Evolutionary conservation across 2,888 invertebrate genomes (phyloP).

Genomic region (Drosophila diplacantha): DNA sequence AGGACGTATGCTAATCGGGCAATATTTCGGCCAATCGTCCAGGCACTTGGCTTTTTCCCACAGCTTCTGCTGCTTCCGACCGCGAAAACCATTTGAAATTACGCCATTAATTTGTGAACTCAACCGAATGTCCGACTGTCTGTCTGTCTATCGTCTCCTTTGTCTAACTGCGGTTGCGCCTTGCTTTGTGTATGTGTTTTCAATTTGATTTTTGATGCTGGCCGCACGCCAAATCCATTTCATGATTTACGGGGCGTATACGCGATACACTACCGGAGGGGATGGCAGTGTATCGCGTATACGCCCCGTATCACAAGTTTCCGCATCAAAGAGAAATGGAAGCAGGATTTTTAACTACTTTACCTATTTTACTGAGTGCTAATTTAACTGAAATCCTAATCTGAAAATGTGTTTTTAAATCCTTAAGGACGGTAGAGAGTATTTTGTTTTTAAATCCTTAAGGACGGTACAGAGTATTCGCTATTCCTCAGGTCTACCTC

Average conservation of each 20-base stretch:
- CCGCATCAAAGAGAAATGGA: background rate
- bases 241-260: constrained; percentile 57
- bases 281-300: background rate
- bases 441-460: background rate
- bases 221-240: constrained; percentile 57
- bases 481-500: background rate
- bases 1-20: constrained; percentile 22
- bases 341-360: background rate
- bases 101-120: constrained; percentile 63
- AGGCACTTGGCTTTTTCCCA: constrained; percentile 45
- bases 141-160: constrained; percentile 40
- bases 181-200: constrained; percentile 56
- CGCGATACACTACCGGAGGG: constrained; percentile 14
- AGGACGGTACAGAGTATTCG: background rate
- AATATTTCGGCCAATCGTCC: constrained; percentile 25
- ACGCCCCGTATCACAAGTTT: background rate
- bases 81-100: constrained; percentile 52
- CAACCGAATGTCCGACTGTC: constrained; percentile 36
- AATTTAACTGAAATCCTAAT: background rate
- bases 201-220: constrained; percentile 53
- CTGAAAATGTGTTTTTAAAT: background rate
- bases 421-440: background rate
- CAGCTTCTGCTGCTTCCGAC: constrained; percentile 17
- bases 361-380: too few relatives aligned
- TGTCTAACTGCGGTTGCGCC: constrained; percentile 61